Conservation (phyloP, 1,140 invertebrate species). For the Stegodyphus mimosarum region DNA sequence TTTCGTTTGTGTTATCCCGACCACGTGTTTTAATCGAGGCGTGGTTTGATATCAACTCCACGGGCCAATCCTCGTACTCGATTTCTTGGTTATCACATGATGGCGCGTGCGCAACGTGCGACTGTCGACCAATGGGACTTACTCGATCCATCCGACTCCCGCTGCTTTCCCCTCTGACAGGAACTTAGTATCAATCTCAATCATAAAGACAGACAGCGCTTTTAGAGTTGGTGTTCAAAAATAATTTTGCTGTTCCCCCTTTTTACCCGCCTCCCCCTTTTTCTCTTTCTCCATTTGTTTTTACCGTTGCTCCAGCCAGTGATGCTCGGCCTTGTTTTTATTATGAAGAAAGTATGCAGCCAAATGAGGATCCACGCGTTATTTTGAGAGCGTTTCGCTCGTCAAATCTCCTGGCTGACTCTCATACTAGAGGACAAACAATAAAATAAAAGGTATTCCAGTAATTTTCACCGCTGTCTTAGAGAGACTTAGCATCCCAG, state of each 20-base stretch:
- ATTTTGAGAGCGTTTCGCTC: not conserved
- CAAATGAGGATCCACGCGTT: not conserved
- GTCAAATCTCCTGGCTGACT: slow-evolving; percentile 5
- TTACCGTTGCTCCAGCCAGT: not conserved
- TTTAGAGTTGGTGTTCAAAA: slow-evolving; percentile 51
- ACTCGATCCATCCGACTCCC: not conserved
- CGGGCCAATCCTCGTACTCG: slow-evolving; percentile 26
- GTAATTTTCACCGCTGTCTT: not conserved
- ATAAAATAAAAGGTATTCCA: slow-evolving; percentile 43
- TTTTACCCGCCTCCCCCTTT: not conserved
- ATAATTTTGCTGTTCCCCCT: slow-evolving; percentile 37
- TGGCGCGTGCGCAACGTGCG: slow-evolving; percentile 22
- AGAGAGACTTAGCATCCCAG: not conserved
- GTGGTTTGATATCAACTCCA: slow-evolving; percentile 50
- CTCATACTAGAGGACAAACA: not conserved
- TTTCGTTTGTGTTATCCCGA: not conserved
- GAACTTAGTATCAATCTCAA: slow-evolving; percentile 45
- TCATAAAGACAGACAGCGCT: slow-evolving; percentile 55
- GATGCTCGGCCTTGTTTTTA: not conserved
- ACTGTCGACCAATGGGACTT: slow-evolving; percentile 21
- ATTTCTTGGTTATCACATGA: not conserved
- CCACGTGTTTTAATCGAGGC: slow-evolving; percentile 57
- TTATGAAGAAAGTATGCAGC: not conserved
- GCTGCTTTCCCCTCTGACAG: not conserved
- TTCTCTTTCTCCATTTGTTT: not conserved